Evolutionary conservation across 2,113 vertebrate species (phyloP).

Genomic region (Saiga tatarica): DNA sequence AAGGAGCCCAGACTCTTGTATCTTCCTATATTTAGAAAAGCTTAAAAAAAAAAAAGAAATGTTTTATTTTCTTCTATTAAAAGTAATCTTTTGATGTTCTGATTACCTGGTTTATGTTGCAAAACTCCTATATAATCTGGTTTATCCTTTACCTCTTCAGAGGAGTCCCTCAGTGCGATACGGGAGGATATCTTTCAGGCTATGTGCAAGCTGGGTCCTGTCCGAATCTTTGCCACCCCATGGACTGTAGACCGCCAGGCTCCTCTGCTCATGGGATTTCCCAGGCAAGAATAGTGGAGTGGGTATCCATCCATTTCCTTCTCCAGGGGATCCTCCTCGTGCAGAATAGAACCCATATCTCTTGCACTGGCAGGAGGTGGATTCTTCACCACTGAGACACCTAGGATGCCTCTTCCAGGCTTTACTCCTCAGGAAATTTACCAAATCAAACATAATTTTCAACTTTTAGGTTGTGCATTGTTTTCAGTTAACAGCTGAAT

Average conservation of each 20-base stretch:
- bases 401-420: not conserved
- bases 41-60: not conserved
- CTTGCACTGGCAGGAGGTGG: not conserved
- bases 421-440: not conserved
- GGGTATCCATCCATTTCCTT: not conserved
- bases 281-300: not conserved
- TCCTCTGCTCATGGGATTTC: not conserved
- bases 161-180: fast-evolving
- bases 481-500: not conserved
- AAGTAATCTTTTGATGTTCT: not conserved
- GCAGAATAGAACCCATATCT: not conserved
- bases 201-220: not conserved
- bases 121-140: not conserved
- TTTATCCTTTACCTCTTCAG: too few relatives aligned
- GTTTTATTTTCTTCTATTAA: not conserved
- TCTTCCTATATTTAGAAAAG: not conserved
- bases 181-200: not conserved
- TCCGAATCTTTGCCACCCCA: not conserved
- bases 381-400: not conserved
- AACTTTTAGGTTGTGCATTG: not conserved
- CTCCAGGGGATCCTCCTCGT: not conserved
- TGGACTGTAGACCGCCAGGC: not conserved
- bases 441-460: not conserved
- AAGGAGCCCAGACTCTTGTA: not conserved
- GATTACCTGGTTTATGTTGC: not conserved